phyloP scores from a whole-genome alignment of 2,797 vertebrate species.

The Aplochiton taeniatus region DNA sequence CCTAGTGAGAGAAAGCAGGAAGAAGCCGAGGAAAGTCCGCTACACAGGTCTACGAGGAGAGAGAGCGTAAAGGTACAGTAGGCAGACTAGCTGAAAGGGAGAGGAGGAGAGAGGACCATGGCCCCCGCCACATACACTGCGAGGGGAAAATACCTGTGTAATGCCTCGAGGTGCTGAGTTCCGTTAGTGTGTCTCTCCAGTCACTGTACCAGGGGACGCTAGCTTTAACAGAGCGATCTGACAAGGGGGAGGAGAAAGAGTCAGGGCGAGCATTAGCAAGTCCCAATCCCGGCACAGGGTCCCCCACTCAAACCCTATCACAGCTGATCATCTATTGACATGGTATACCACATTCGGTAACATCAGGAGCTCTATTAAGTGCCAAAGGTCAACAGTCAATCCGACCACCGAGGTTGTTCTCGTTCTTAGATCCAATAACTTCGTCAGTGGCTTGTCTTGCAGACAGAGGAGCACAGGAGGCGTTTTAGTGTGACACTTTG shows the following conservation, averaged over 20 bases:
- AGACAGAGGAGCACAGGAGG: too few relatives aligned
- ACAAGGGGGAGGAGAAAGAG: slow-evolving; percentile 69
- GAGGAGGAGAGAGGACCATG: background rate
- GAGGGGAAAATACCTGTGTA: slow-evolving; percentile 83
- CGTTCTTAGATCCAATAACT: too few relatives aligned
- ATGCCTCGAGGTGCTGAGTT: slow-evolving; percentile 85
- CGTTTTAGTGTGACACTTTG: too few relatives aligned
- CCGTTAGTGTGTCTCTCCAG: slow-evolving; percentile 90
- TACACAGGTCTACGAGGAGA: slow-evolving; percentile 29
- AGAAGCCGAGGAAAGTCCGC: slow-evolving; percentile 16
- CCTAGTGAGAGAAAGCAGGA: slow-evolving; percentile 15
- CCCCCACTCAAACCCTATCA: slow-evolving; percentile 2
- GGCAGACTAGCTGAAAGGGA: background rate
- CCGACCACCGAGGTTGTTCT: too few relatives aligned
- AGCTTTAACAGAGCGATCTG: slow-evolving; percentile 92
- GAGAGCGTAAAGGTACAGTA: slow-evolving; percentile 5
- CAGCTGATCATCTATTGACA: background rate
- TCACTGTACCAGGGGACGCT: slow-evolving; percentile 90
- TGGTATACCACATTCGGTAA: too few relatives aligned
- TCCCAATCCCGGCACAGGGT: background rate
- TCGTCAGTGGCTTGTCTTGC: too few relatives aligned
- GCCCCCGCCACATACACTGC: slow-evolving; percentile 23
- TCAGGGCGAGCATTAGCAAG: slow-evolving; percentile 37
- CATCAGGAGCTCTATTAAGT: too few relatives aligned
- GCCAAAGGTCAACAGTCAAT: too few relatives aligned